Evolutionary conservation across 2,888 invertebrate genomes (phyloP).

Genomic region (Ormyrus nitidulus): DNA sequence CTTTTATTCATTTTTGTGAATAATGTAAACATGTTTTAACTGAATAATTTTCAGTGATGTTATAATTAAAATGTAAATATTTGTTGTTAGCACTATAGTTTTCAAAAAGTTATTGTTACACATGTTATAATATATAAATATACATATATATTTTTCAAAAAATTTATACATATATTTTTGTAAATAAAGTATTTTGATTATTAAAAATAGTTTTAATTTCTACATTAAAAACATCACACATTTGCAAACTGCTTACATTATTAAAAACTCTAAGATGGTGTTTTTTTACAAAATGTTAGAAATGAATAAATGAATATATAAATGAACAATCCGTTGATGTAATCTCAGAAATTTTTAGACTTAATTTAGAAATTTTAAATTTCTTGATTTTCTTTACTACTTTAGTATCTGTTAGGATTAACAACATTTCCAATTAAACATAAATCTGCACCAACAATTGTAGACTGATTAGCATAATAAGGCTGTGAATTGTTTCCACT

Average conservation of each 20-base stretch:
- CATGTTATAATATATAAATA: neutral
- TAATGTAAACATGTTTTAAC: conserved; percentile 42
- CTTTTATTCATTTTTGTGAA: conserved; percentile 35
- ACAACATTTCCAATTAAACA: conserved; percentile 68
- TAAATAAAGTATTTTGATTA: conserved; percentile 45
- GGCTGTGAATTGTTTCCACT: conserved; percentile 69
- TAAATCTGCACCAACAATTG: conserved; percentile 71
- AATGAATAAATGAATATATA: conserved; percentile 23
- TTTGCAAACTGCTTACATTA: conserved; percentile 8
- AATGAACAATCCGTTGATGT: conserved; percentile 15
- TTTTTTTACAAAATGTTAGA: conserved; percentile 17
- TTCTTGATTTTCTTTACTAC: conserved; percentile 26
- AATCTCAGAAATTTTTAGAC: conserved; percentile 20
- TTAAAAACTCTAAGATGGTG: conserved; percentile 17
- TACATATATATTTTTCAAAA: conserved; percentile 25
- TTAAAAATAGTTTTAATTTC: conserved; percentile 30
- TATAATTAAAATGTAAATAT: conserved; percentile 21
- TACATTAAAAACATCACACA: conserved; percentile 14
- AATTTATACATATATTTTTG: conserved; percentile 13
- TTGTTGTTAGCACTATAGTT: conserved; percentile 13
- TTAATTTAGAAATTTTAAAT: conserved; percentile 8
- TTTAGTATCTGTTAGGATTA: conserved; percentile 69
- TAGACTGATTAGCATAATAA: conserved; percentile 73
- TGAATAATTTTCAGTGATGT: conserved; percentile 17
- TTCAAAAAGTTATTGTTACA: conserved; percentile 17